These are phyloP conservation scores for Alouatta palliata DNA, from an alignment of 2,113 vertebrate genomes.

Conservation along the genomic window DNA sequence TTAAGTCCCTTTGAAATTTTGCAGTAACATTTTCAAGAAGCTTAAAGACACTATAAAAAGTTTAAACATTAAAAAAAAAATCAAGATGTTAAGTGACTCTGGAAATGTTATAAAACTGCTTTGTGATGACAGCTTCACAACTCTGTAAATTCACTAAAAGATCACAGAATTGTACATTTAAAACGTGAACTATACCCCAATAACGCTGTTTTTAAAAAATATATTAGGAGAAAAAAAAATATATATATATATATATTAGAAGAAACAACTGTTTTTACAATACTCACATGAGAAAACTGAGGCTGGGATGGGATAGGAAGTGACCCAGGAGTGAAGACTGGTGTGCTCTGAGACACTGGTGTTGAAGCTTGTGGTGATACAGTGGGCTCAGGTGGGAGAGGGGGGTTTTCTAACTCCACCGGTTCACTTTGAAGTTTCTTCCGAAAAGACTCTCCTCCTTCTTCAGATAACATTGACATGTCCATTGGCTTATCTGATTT, in stretches of 20 bases:
- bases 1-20: background rate
- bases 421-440: slow-evolving; percentile 71
- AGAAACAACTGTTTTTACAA: background rate
- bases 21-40: slow-evolving; percentile 30
- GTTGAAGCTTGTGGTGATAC: slow-evolving; percentile 86
- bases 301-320: slow-evolving; percentile 92
- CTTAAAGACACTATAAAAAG: background rate
- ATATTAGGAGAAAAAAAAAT: too few species aligned
- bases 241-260: too few species aligned
- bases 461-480: slow-evolving; percentile 78
- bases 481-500: slow-evolving; percentile 87
- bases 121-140: background rate
- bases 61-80: background rate
- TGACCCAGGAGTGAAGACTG: slow-evolving; percentile 84
- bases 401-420: slow-evolving; percentile 75
- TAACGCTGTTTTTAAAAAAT: background rate
- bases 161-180: background rate
- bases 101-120: slow-evolving; percentile 31
- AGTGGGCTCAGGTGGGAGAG: slow-evolving; percentile 59
- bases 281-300: slow-evolving; percentile 94
- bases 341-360: slow-evolving; percentile 88
- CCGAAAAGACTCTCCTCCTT: slow-evolving; percentile 62
- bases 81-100: background rate
- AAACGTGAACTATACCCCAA: background rate
- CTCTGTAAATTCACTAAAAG: slow-evolving; percentile 3